phyloP scores from a whole-genome alignment of 2,113 vertebrate species.

The Vidua chalybeata region DNA sequence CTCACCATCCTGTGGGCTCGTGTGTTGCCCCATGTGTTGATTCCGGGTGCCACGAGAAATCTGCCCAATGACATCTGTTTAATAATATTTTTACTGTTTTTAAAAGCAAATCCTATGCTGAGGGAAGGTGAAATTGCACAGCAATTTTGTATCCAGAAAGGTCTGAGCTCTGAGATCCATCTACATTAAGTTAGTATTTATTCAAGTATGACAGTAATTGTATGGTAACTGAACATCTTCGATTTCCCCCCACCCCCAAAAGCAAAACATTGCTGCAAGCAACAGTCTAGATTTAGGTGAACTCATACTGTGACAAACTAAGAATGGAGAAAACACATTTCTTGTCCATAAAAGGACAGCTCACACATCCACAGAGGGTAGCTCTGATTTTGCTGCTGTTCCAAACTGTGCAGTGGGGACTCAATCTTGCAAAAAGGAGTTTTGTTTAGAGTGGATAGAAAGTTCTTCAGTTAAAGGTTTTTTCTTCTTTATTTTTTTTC shows the following conservation, averaged over 20 bases:
- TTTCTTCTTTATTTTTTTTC: background rate
- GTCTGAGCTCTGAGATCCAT: background rate
- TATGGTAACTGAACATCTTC: conserved; percentile 16
- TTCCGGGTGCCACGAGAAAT: background rate
- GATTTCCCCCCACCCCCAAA: background rate
- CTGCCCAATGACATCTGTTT: background rate
- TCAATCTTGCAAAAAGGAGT: background rate
- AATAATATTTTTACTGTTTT: background rate
- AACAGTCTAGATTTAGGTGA: conserved; percentile 64
- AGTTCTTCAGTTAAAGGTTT: background rate
- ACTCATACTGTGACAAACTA: conserved; percentile 60
- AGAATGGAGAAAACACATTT: conserved; percentile 71
- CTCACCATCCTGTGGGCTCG: background rate
- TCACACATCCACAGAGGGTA: conserved; percentile 49
- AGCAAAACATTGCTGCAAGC: conserved; percentile 32
- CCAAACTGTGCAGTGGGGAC: conserved; percentile 40
- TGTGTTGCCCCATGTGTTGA: background rate
- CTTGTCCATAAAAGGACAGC: conserved; percentile 71
- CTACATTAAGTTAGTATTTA: conserved; percentile 1
- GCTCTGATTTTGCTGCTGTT: conserved; percentile 45
- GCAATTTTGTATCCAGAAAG: background rate
- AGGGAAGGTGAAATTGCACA: background rate
- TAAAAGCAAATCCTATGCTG: background rate
- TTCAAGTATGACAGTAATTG: conserved; percentile 25
- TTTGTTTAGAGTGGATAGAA: background rate